Conservation (phyloP, 2,888 invertebrate genomes). For the Mellilla xanthometata region DNA sequence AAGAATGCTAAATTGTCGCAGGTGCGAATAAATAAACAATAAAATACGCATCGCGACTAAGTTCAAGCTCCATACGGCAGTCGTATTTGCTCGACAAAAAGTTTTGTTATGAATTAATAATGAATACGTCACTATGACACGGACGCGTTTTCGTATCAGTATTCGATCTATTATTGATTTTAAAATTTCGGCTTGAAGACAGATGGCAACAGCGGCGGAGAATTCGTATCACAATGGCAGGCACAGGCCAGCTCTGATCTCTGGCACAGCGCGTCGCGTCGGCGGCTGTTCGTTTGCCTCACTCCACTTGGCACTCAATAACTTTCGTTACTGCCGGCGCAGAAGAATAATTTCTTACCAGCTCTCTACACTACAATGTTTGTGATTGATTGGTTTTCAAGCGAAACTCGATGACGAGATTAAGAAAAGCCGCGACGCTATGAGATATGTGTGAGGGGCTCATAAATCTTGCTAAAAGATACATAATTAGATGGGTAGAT, state of each 20-base stretch:
- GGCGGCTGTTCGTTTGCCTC: conserved; percentile 70
- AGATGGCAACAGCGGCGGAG: conserved; percentile 67
- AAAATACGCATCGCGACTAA: conserved; percentile 31
- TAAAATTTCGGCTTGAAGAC: conserved; percentile 60
- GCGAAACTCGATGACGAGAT: conserved; percentile 20
- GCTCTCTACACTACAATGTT: conserved; percentile 40
- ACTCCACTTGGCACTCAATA: conserved; percentile 76
- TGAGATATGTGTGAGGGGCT: conserved; percentile 11
- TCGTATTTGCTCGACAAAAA: conserved; percentile 21
- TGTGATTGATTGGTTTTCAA: conserved; percentile 32
- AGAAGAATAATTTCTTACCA: conserved; percentile 63
- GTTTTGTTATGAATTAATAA: conserved; percentile 13
- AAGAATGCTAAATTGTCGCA: conserved; percentile 37
- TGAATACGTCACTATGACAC: conserved; percentile 34
- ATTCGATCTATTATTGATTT: conserved; percentile 54
- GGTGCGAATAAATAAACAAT: conserved; percentile 41
- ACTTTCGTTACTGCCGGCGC: conserved; percentile 54
- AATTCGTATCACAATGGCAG: conserved; percentile 68
- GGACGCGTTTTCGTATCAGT: conserved; percentile 36
- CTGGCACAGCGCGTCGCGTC: conserved; percentile 61
- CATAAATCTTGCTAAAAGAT: conserved; percentile 14
- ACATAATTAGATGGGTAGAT: conserved; percentile 1
- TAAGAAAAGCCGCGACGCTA: conserved; percentile 15
- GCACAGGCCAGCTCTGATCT: conserved; percentile 59
- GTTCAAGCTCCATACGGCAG: conserved; percentile 15